Evolutionary conservation across 2,888 invertebrate genomes (phyloP).

Genomic region (Drosophila austrosaltans): DNA sequence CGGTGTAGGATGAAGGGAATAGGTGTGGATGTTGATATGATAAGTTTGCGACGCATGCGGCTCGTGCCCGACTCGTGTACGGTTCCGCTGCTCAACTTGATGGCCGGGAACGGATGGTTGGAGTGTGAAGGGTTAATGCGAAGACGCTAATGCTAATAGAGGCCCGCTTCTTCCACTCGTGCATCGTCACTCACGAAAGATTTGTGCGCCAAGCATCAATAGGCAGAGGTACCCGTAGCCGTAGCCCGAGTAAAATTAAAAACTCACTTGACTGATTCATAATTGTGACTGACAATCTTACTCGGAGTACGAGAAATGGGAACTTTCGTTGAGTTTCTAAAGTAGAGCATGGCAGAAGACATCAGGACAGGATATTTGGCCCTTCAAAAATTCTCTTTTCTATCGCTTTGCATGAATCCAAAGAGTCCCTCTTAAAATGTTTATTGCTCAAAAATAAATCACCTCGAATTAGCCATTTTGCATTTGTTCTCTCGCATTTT

Average conservation of each 20-base stretch:
- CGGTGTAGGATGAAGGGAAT: background rate
- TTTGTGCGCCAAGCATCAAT: slow-evolving; percentile 11
- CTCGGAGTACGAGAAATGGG: background rate
- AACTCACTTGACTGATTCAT: slow-evolving; percentile 13
- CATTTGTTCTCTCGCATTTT: slow-evolving; percentile 6
- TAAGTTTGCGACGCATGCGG: slow-evolving; percentile 11
- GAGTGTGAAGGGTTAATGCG: slow-evolving; percentile 13
- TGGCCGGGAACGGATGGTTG: slow-evolving; percentile 16
- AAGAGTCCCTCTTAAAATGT: slow-evolving; percentile 11
- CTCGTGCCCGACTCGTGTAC: slow-evolving; percentile 13
- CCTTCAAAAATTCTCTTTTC: background rate
- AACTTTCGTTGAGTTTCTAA: background rate
- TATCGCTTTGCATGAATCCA: background rate
- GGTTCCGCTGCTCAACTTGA: slow-evolving; percentile 6
- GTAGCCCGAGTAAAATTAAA: slow-evolving; percentile 12
- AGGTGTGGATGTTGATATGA: slow-evolving; percentile 8
- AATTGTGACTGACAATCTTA: slow-evolving; percentile 14
- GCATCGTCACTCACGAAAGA: slow-evolving; percentile 1
- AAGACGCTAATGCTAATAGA: slow-evolving; percentile 18
- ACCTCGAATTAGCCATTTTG: slow-evolving; percentile 20
- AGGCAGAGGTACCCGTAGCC: slow-evolving; percentile 1
- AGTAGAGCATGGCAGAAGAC: background rate
- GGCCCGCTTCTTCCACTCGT: background rate
- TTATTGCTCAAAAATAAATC: slow-evolving; percentile 22
- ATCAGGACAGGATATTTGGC: background rate